Evolutionary conservation across 2,888 invertebrate genomes (phyloP), one percentile per base, ranked within the genome.

Genomic region (Hecatera dysodea): DNA sequence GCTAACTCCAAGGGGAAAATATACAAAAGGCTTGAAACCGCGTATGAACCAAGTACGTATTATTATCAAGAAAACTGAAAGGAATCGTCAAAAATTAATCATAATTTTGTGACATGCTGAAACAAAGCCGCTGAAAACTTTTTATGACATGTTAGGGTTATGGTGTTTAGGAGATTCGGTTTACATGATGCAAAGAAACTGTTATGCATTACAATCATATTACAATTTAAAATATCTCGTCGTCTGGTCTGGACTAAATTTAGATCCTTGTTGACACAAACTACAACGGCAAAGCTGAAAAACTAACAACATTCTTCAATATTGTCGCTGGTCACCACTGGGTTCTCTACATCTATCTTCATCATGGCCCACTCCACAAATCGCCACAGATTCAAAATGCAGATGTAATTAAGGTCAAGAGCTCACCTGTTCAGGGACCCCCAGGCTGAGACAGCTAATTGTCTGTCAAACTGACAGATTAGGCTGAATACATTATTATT

Each of bases 381-480:
- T 60, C 46, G 33, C 73, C 52, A 81, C 73, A 81, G 78, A 81
- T 67, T 64, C 82, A 81, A 74, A 81, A 80, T 63, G 52, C 63
- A 57, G 44, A 70, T 55, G 85, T 85, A 83, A 84, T 84, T 84
- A 81, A 85, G 83, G 83, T 64, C 83, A 84, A 61, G 67, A 78
- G 78, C 74, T 75, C 83, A 84, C 85, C 83, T 84, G 83, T 82
- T 80, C 67, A 60, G 56, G 70, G 62, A 81, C 76, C 75, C 74
- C 61, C 63, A 63, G 75, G 78, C 78, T 73, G 67, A 73, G 64
- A 80, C 74, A 73, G 78, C 57, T 73, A 82, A 78, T 78, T 82
- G 68, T 81, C 66, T 81, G 78, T 80, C 80, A 81, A 80, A 81
- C 82, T 81, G 83, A 84, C 85, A 81, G 78, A 82, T 78, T 81